phyloP scores from a whole-genome alignment of 2,888 invertebrate genomes.

The Aleiodes alternator region DNA sequence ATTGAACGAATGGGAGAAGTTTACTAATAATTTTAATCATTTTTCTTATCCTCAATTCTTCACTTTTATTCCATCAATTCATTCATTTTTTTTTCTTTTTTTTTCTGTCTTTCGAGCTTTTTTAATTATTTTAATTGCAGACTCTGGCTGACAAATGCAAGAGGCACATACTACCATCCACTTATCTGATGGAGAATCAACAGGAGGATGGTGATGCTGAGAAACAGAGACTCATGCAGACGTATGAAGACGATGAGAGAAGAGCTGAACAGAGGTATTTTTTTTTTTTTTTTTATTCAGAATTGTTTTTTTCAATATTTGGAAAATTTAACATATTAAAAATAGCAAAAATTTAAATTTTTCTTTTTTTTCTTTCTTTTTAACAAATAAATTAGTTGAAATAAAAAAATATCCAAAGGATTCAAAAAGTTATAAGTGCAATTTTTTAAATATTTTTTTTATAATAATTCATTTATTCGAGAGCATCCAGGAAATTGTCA shows the following conservation, averaged over 20 bases:
- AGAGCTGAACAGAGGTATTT: slow-evolving; percentile 65
- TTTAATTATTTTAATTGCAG: slow-evolving; percentile 54
- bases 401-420: too few species aligned
- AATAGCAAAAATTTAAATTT: too few species aligned
- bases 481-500: too few species aligned
- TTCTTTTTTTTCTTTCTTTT: too few species aligned
- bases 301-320: too few species aligned
- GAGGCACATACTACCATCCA: slow-evolving; percentile 67
- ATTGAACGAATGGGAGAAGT: not conserved
- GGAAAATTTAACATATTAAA: too few species aligned
- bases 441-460: too few species aligned
- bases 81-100: not conserved
- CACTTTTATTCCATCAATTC: not conserved
- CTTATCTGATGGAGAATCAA: slow-evolving; percentile 62
- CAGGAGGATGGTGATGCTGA: slow-evolving; percentile 63
- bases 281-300: not conserved
- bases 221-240: slow-evolving; percentile 66
- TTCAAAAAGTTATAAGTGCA: too few species aligned
- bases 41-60: not conserved
- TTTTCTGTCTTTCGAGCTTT: not conserved
- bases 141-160: slow-evolving; percentile 71
- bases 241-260: slow-evolving; percentile 65
- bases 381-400: too few species aligned
- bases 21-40: not conserved
- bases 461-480: too few species aligned